These are phyloP conservation scores for Nineta flava DNA, from an alignment of 2,888 invertebrate species.

Conservation along the genomic window DNA sequence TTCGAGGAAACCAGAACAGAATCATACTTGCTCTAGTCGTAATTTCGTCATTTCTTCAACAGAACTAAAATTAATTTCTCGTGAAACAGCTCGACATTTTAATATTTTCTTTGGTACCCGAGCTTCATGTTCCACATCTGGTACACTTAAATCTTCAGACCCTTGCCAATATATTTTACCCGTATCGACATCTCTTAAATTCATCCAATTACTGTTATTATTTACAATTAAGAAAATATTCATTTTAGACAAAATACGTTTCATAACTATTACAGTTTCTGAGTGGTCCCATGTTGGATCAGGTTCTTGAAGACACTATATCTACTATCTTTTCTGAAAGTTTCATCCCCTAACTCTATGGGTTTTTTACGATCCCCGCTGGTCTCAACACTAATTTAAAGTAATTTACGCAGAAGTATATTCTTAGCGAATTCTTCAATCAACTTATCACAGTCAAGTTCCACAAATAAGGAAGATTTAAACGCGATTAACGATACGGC, in stretches of 20 bases:
- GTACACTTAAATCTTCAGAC: conserved; percentile 82
- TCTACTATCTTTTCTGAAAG: too few species aligned
- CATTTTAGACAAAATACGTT: conserved; percentile 19
- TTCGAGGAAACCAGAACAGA: too few species aligned
- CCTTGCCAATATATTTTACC: conserved; percentile 93
- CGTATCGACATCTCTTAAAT: conserved; percentile 83
- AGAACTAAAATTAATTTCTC: conserved; percentile 84
- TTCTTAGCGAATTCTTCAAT: too few species aligned
- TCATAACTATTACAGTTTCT: too few species aligned
- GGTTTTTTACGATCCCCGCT: conserved; percentile 8
- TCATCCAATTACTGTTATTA: conserved; percentile 83
- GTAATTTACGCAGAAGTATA: too few species aligned
- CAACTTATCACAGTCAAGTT: too few species aligned
- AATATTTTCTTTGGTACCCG: conserved; percentile 92
- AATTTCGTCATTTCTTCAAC: conserved; percentile 91
- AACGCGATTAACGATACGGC: too few species aligned
- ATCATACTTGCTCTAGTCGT: conserved; percentile 70
- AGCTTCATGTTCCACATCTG: conserved; percentile 88
- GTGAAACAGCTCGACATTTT: conserved; percentile 77
- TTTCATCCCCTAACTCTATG: too few species aligned
- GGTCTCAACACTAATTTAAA: conserved; percentile 1
- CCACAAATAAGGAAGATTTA: too few species aligned
- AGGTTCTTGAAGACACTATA: too few species aligned
- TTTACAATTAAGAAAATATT: conserved; percentile 11
- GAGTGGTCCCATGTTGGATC: too few species aligned